phyloP scores from a whole-genome alignment of 1,140 invertebrate species.

The Bilobella aurantiaca region DNA sequence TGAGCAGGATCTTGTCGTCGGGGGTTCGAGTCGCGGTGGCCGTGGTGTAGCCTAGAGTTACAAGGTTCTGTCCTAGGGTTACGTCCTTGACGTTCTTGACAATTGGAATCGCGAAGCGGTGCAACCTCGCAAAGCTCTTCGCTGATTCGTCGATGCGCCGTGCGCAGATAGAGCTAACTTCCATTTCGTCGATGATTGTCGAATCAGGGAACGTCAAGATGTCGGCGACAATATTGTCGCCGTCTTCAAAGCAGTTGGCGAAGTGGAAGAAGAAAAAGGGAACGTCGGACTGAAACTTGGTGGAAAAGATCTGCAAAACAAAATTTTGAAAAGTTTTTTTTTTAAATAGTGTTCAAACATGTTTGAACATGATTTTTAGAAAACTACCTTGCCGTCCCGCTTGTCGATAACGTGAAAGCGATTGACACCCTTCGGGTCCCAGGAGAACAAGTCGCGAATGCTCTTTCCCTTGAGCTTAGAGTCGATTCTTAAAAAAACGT shows the following conservation, averaged over 20 bases:
- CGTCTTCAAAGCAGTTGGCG: slow-evolving; percentile 48
- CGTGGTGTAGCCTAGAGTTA: slow-evolving; percentile 18
- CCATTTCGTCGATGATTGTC: slow-evolving; percentile 40
- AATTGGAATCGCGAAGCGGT: slow-evolving; percentile 39
- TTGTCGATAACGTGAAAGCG: slow-evolving; percentile 43
- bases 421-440: slow-evolving; percentile 40
- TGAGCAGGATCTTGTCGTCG: slow-evolving; percentile 33
- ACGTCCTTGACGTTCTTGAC: slow-evolving; percentile 34
- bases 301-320: slow-evolving; percentile 1
- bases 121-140: slow-evolving; percentile 33
- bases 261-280: slow-evolving; percentile 49
- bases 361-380: slow-evolving; percentile 1
- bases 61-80: slow-evolving; percentile 27
- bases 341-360: not conserved
- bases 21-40: slow-evolving; percentile 31
- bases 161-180: slow-evolving; percentile 37
- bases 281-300: slow-evolving; percentile 40
- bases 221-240: slow-evolving; percentile 37
- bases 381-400: slow-evolving; percentile 40
- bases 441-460: slow-evolving; percentile 40
- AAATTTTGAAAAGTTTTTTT: not conserved
- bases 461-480: slow-evolving; percentile 19
- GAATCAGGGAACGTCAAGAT: slow-evolving; percentile 40
- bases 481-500: no score
- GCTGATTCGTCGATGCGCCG: slow-evolving; percentile 33